phyloP scores from a whole-genome alignment of 1,140 invertebrate genomes.

The Pemphigus obesinymphae region DNA sequence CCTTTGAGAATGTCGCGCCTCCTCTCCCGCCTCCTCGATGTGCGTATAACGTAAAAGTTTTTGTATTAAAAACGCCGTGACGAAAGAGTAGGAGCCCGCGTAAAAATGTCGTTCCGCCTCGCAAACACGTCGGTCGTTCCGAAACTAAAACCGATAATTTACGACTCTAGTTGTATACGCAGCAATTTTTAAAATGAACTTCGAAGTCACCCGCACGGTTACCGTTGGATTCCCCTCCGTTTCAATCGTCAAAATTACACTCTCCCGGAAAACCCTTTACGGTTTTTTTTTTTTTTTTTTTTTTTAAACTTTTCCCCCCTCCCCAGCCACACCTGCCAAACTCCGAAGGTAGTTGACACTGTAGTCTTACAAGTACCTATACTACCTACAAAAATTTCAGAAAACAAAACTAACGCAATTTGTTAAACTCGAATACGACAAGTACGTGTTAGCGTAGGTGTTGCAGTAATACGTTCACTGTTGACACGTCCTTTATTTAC shows the following conservation, averaged over 20 bases:
- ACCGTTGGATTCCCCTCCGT: neutral
- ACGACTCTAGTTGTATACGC: slow-evolving; percentile 30
- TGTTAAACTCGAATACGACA: neutral
- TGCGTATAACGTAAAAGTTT: slow-evolving; percentile 26
- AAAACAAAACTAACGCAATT: slow-evolving; percentile 10
- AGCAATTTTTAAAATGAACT: slow-evolving; percentile 38
- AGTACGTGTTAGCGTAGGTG: too few species aligned
- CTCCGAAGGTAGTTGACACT: slow-evolving; percentile 4
- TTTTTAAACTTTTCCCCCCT: neutral
- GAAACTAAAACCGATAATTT: slow-evolving; percentile 37
- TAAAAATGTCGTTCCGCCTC: slow-evolving; percentile 36
- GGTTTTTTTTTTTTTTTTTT: neutral
- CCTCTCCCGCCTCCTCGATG: too few species aligned
- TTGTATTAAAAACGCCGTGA: slow-evolving; percentile 37
- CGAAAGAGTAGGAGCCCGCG: slow-evolving; percentile 21
- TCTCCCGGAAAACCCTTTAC: neutral
- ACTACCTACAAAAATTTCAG: neutral
- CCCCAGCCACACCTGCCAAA: neutral
- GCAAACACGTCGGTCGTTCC: slow-evolving; percentile 26
- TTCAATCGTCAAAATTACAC: slow-evolving; percentile 23
- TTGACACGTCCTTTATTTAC: too few species aligned
- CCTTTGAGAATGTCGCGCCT: neutral
- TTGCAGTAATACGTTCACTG: too few species aligned
- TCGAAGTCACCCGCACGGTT: neutral
- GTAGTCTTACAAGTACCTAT: neutral